Evolutionary conservation across 2,797 vertebrate species (phyloP), one percentile per base, ranked within the genome.

Genomic region (Sebastes ruberrimus): DNA sequence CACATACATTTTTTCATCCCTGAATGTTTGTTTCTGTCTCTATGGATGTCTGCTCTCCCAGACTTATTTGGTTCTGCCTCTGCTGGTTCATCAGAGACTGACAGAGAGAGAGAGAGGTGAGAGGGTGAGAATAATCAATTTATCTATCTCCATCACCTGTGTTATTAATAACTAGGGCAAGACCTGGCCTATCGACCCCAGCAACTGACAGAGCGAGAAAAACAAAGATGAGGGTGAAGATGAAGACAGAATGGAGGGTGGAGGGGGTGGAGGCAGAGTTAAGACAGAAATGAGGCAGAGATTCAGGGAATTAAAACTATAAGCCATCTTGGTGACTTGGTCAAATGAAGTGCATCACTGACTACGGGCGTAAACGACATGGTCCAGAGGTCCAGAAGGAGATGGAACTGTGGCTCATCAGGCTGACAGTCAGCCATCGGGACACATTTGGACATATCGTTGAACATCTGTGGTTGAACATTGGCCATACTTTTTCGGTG

Each of bases 131-230:
- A 78, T 80, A 77, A 90, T 90, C 81, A 72, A 85, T 89, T 69
- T 71, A 59, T 71, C 69, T 38, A 73, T 88, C 89, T 88, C 76
- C 71, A 88, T 89, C 85, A 76, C 79, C 71, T 78, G 38, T 71
- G 73, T 83, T 88, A 89, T 86, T 82, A 89, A 87, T 86, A 86
- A 76, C 60, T 62, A 82, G 70, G 78, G 83, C 53, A 74, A 76
- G 62, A 73, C 59, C 62, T 60, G 80, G 56, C 74, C 66, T 69
- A 80, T 87, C 23, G 71, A 83, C 80, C 83, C 8, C 23, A 23
- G 46, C 22, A 55, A 62, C 68, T 55, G 67, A 69, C 74, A 73
- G 63, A 71, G 55, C 16, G 33, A 71, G 70, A 63, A 64, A 66
- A 85, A 74, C 66, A 81, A 78, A 76, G 68, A 71, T 60, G 49